These are phyloP conservation scores for Coremacera marginata DNA, from an alignment of 2,888 invertebrate species.

Conservation along the genomic window DNA sequence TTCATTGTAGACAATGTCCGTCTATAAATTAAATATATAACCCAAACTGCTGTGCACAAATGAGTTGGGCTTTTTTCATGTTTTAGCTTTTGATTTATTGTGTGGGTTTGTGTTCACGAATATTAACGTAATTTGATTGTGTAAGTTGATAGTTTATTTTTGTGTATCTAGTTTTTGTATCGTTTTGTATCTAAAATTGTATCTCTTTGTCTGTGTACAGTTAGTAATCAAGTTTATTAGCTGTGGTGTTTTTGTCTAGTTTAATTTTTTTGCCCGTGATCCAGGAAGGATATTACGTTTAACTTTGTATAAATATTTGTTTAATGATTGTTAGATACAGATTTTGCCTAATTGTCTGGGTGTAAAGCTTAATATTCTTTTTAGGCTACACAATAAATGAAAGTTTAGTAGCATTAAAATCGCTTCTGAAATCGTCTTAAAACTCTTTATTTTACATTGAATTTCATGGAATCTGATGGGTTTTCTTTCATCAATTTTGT, in stretches of 20 bases:
- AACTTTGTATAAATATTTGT: background rate
- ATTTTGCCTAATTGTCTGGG: background rate
- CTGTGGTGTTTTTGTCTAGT: background rate
- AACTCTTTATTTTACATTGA: too few relatives aligned
- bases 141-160: background rate
- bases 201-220: background rate
- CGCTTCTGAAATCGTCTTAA: too few relatives aligned
- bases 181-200: background rate
- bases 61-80: background rate
- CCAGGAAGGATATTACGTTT: background rate
- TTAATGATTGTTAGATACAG: background rate
- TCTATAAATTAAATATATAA: background rate
- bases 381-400: too few relatives aligned
- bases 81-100: background rate
- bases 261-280: background rate
- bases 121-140: background rate
- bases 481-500: too few relatives aligned
- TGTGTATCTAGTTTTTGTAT: background rate
- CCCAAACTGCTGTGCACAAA: slow-evolving; percentile 15
- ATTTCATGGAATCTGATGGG: too few relatives aligned
- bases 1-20: background rate
- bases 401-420: too few relatives aligned
- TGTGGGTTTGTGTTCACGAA: background rate
- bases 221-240: slow-evolving; percentile 10
- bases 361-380: background rate